Percentiles rank a stretch among this genome's conserved stretches.
Conservation (phyloP, 2,797 vertebrate genomes). For the Champsocephalus gunnari region DNA sequence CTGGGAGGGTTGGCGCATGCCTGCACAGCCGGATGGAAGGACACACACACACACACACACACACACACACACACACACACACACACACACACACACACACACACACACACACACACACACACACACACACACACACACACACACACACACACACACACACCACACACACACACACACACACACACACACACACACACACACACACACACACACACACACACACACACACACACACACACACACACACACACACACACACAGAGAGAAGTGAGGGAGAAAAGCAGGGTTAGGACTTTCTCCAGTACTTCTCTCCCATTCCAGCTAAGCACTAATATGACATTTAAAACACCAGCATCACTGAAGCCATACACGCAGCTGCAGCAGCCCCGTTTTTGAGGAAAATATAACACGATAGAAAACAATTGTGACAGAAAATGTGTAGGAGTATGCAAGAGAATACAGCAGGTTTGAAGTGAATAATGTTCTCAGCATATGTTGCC, state of each 20-base stretch:
- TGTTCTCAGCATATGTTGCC: constrained; percentile 50
- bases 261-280: constrained; percentile 52
- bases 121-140: constrained; percentile 42
- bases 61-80: constrained; percentile 55
- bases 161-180: too few relatives aligned
- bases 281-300: constrained; percentile 56
- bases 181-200: too few relatives aligned
- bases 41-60: constrained; percentile 39
- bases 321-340: constrained; percentile 53
- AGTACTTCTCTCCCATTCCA: constrained; percentile 53
- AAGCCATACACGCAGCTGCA: constrained; percentile 52
- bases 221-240: too few relatives aligned
- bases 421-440: constrained; percentile 60
- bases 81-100: constrained; percentile 7
- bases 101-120: constrained; percentile 44
- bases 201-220: too few relatives aligned
- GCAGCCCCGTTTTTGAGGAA: constrained; percentile 33
- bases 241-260: too few relatives aligned
- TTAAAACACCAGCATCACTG: constrained; percentile 40
- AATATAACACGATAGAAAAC: constrained; percentile 51
- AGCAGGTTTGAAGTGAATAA: constrained; percentile 60
- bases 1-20: constrained; percentile 88
- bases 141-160: constrained; percentile 45
- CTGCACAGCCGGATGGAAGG: constrained; percentile 69
- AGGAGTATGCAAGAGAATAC: constrained; percentile 57